phyloP scores from a whole-genome alignment of 2,113 vertebrate genomes.

The Cariama cristata region DNA sequence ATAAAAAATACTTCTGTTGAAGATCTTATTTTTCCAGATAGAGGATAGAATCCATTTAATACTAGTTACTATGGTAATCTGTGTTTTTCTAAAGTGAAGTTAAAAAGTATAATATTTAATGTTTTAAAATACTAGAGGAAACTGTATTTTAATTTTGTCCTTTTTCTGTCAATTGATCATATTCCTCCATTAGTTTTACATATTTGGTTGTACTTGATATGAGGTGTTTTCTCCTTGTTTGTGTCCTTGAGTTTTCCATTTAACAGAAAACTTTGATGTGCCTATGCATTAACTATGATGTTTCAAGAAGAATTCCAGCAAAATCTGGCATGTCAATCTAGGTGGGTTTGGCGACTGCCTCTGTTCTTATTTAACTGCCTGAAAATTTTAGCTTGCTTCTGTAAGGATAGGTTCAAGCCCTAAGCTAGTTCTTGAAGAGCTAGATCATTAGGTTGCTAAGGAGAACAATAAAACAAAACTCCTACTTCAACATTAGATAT shows the following conservation, averaged over 20 bases:
- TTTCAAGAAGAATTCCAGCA: background rate
- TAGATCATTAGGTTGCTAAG: background rate
- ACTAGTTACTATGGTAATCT: background rate
- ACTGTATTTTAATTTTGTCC: background rate
- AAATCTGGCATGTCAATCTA: background rate
- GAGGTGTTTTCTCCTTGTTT: background rate
- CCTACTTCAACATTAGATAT: constrained; percentile 1
- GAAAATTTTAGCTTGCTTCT: background rate
- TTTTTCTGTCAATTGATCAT: background rate
- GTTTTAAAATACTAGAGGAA: background rate
- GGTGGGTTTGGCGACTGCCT: background rate
- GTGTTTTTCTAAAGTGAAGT: background rate
- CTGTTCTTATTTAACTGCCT: background rate
- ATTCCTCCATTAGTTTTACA: background rate
- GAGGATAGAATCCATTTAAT: background rate
- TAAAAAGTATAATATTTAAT: background rate
- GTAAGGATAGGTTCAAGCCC: background rate
- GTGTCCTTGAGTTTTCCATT: background rate
- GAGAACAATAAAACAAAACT: constrained; percentile 45
- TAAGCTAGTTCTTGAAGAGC: background rate
- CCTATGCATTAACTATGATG: background rate
- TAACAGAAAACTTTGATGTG: background rate
- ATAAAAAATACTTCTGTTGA: background rate
- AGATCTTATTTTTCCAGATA: background rate
- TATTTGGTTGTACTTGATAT: background rate